A percentile compares a stretch with the other conserved stretches of the same genome.
Evolutionary conservation across 2,888 invertebrate species (phyloP).

Genomic region (Celastrina argiolus): DNA sequence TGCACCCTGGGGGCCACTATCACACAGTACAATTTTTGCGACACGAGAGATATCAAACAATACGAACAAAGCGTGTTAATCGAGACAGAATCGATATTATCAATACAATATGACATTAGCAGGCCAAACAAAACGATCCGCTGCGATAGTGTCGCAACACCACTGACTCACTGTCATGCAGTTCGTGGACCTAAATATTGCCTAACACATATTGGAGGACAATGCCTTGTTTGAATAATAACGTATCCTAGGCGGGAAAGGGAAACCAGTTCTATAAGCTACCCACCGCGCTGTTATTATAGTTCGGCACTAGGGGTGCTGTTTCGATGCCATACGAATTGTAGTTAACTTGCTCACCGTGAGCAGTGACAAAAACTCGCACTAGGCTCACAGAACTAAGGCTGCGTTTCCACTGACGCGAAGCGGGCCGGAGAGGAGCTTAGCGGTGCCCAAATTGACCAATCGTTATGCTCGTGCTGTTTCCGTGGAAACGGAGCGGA

Average conservation of each 20-base stretch:
- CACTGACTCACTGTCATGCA: not conserved
- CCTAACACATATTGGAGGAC: not conserved
- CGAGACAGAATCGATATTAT: conserved; percentile 1
- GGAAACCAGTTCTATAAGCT: not conserved
- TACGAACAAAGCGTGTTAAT: not conserved
- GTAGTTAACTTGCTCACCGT: too few species aligned
- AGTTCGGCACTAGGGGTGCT: too few species aligned
- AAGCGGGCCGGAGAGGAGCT: too few species aligned
- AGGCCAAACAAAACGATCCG: not conserved
- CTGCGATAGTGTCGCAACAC: not conserved
- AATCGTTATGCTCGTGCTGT: too few species aligned
- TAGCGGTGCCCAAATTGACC: too few species aligned
- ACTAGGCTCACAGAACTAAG: too few species aligned
- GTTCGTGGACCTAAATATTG: not conserved
- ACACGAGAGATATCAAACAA: not conserved
- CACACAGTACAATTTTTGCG: not conserved
- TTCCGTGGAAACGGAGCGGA: too few species aligned
- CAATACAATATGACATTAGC: not conserved
- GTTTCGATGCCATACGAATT: too few species aligned
- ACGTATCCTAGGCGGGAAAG: not conserved
- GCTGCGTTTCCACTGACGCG: too few species aligned
- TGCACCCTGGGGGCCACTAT: not conserved
- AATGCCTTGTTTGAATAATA: not conserved
- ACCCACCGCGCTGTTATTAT: too few species aligned
- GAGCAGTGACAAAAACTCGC: too few species aligned